Percentiles rank a stretch among this genome's conserved stretches.
Evolutionary conservation across 2,888 invertebrate genomes (phyloP).

Genomic region (Diploptera punctata): DNA sequence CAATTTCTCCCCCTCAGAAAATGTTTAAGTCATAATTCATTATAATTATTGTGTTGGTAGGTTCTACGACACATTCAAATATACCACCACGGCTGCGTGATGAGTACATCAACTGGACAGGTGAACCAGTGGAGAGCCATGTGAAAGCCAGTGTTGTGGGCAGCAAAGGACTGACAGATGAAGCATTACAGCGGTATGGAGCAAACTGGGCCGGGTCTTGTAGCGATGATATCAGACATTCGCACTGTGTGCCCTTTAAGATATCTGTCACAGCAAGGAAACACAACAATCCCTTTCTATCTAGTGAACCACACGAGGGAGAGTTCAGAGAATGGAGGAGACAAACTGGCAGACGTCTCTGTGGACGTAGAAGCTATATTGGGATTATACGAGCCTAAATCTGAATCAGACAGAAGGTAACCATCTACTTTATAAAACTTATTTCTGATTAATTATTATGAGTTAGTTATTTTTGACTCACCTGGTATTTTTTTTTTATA

Average conservation of each 20-base stretch:
- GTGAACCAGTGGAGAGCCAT: neutral
- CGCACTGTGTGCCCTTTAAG: slow-evolving; percentile 81
- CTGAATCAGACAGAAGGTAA: slow-evolving; percentile 70
- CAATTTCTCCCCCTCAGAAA: too few species aligned
- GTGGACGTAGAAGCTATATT: slow-evolving; percentile 81
- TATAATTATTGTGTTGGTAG: too few species aligned
- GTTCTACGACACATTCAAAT: slow-evolving; percentile 67
- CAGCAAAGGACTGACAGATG: slow-evolving; percentile 62
- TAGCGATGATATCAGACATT: slow-evolving; percentile 77
- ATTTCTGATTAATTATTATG: too few species aligned
- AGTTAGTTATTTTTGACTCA: too few species aligned
- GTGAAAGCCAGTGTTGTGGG: slow-evolving; percentile 23
- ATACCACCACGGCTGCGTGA: slow-evolving; percentile 55
- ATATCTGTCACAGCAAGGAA: slow-evolving; percentile 65
- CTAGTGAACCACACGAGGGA: slow-evolving; percentile 70
- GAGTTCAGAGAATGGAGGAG: slow-evolving; percentile 45
- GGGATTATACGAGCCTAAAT: slow-evolving; percentile 74
- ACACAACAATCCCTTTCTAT: slow-evolving; percentile 71
- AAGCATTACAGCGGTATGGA: slow-evolving; percentile 66
- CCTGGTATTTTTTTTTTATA: too few species aligned
- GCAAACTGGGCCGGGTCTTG: slow-evolving; percentile 69
- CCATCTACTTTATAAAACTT: neutral
- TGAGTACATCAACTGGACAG: neutral
- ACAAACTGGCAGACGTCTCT: slow-evolving; percentile 63
- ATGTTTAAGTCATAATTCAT: too few species aligned